Percentiles rank a stretch among this genome's conserved stretches.
Conservation (phyloP, 2,888 invertebrate species). For the Tipula unca region DNA sequence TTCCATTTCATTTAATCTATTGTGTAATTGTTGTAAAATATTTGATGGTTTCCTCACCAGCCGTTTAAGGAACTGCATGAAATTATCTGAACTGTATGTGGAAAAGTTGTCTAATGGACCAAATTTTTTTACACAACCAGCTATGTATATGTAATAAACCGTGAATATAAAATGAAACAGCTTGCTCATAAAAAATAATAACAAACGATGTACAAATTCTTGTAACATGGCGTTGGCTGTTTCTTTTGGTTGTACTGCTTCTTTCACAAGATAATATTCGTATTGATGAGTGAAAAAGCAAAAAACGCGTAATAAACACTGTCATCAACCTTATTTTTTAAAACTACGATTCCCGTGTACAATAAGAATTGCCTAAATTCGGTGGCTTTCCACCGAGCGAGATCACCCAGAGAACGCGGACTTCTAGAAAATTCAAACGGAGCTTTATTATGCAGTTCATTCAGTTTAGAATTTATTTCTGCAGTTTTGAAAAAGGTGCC, state of each 20-base stretch:
- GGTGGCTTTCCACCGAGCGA: slow-evolving; percentile 21
- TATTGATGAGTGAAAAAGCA: slow-evolving; percentile 19
- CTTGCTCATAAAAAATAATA: slow-evolving; percentile 15
- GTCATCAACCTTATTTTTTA: slow-evolving; percentile 16
- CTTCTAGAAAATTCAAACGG: background rate
- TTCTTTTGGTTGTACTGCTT: background rate
- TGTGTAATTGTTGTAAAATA: slow-evolving; percentile 18
- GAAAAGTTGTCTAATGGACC: slow-evolving; percentile 26
- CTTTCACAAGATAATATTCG: slow-evolving; percentile 8
- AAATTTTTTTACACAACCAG: slow-evolving; percentile 25
- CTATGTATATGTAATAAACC: slow-evolving; percentile 24
- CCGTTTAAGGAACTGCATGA: slow-evolving; percentile 20
- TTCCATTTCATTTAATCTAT: background rate
- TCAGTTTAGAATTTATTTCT: background rate
- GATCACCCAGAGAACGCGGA: background rate
- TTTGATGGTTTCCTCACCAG: background rate
- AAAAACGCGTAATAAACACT: slow-evolving; percentile 18
- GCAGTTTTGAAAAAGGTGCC: background rate
- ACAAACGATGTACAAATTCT: slow-evolving; percentile 22
- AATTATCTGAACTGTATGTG: slow-evolving; percentile 26
- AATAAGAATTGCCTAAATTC: slow-evolving; percentile 19
- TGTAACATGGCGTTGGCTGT: slow-evolving; percentile 14
- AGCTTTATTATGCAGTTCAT: background rate
- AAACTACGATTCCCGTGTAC: slow-evolving; percentile 18
- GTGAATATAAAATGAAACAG: slow-evolving; percentile 21